Evolutionary conservation across 2,113 vertebrate species (phyloP), one percentile per base, ranked within the genome.

Genomic region (Fulica atra): DNA sequence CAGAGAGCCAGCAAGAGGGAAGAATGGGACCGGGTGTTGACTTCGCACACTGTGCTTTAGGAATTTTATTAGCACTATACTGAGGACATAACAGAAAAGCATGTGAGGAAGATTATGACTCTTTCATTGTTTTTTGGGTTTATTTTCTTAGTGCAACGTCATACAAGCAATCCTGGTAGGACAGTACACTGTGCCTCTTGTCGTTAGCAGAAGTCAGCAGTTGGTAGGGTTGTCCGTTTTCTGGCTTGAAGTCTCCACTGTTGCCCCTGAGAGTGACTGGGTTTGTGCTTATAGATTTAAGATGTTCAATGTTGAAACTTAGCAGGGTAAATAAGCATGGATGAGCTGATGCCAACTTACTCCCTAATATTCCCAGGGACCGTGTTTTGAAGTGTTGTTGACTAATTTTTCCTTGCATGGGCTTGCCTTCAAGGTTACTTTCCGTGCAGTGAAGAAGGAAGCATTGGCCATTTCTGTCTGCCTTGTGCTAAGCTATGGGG

Each of bases 61-160:
- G 28, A 56, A 42, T 76, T 66, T 54, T 83, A 26, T 72, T 69
- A 83, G 9, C 11, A 24, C 15, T 82, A 29, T 4, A 17, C 6
- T 8, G 42, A 50, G 26, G 28, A 36, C 21, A 64, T 86, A 77
- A 44, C 6, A 35, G 56, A 85, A 77, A 31, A 76, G 9, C 26
- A 24, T 16, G 9, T 29, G 25, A 66, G 16, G 23, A 69, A 70
- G 19, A 7, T n/a, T 28, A 31, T 56, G 24, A 36, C 12, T 36
- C 10, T 38, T 3, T 3, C 42, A 18, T 11, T 78, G 5, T 29
- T 6, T 61, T 21, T 88, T 44, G 44, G 44, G 48, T 23, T 7
- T 78, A 1, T 66, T 57, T 29, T 57, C 1, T 89, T 86, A 16
- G 26, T 36, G 14, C 35, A 31, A 24, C 0, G 0, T 36, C 20